phyloP scores from a whole-genome alignment of 1,140 invertebrate species.

The Forficula auricularia region DNA sequence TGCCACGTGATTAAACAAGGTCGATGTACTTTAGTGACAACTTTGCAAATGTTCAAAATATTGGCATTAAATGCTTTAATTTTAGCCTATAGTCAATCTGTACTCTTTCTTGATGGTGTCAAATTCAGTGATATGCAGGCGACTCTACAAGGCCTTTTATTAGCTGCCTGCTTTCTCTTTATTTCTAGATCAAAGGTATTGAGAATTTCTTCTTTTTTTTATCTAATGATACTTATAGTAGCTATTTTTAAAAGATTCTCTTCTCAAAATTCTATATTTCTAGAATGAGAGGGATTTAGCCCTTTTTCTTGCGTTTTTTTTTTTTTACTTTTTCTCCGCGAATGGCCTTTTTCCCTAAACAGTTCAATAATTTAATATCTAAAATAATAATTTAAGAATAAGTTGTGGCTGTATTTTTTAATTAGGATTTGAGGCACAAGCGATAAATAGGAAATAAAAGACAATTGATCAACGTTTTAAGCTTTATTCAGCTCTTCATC shows the following conservation, averaged over 20 bases:
- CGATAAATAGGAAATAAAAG: too few species aligned
- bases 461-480: too few species aligned
- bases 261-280: neutral
- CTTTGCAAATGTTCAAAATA: conserved; percentile 99
- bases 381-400: too few species aligned
- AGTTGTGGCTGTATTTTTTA: too few species aligned
- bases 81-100: conserved; percentile 94
- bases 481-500: too few species aligned
- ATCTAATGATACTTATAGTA: neutral
- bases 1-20: conserved; percentile 99
- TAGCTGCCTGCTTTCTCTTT: conserved; percentile 93
- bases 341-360: too few species aligned
- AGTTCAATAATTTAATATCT: too few species aligned
- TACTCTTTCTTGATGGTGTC: conserved; percentile 93
- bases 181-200: conserved; percentile 96
- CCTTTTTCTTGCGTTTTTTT: too few species aligned
- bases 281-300: neutral
- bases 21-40: conserved; percentile 94
- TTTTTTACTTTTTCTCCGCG: too few species aligned
- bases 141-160: conserved; percentile 80
- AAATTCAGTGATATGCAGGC: conserved; percentile 96
- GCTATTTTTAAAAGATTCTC: neutral
- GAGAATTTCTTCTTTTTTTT: conserved; percentile 12
- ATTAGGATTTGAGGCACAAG: too few species aligned
- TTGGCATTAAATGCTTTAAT: conserved; percentile 96